phyloP scores from a whole-genome alignment of 2,888 invertebrate species.

The Shargacucullia verbasci region DNA sequence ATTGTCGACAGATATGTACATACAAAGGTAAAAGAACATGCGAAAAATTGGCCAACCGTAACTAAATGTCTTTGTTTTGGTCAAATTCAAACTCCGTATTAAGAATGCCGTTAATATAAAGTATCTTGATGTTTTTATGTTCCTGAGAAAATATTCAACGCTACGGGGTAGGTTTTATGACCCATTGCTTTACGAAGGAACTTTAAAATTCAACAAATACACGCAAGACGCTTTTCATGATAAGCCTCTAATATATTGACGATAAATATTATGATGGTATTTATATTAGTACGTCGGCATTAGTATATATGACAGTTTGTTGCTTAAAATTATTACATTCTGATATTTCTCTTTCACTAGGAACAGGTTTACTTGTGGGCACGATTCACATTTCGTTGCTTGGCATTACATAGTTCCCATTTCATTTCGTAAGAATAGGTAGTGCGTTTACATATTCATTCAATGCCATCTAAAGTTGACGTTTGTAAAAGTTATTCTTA shows the following conservation, averaged over 20 bases:
- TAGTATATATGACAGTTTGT: conserved; percentile 37
- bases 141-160: conserved; percentile 33
- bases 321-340: conserved; percentile 37
- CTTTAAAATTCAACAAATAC: conserved; percentile 58
- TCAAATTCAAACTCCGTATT: conserved; percentile 56
- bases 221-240: conserved; percentile 40
- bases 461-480: conserved; percentile 4
- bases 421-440: conserved; percentile 17
- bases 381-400: conserved; percentile 24
- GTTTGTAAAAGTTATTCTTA: not conserved
- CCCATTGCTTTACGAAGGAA: conserved; percentile 11
- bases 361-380: conserved; percentile 35
- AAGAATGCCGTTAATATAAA: conserved; percentile 55
- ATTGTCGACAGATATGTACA: conserved; percentile 11
- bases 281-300: conserved; percentile 44
- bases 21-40: conserved; percentile 51
- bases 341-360: conserved; percentile 41
- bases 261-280: conserved; percentile 53
- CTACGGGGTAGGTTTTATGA: conserved; percentile 37
- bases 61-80: conserved; percentile 68
- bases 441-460: conserved; percentile 26
- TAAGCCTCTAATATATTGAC: conserved; percentile 51
- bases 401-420: conserved; percentile 38
- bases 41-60: conserved; percentile 66
- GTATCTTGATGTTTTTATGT: conserved; percentile 40